phyloP scores from a whole-genome alignment of 2,797 vertebrate genomes.

The Mus caroli region DNA sequence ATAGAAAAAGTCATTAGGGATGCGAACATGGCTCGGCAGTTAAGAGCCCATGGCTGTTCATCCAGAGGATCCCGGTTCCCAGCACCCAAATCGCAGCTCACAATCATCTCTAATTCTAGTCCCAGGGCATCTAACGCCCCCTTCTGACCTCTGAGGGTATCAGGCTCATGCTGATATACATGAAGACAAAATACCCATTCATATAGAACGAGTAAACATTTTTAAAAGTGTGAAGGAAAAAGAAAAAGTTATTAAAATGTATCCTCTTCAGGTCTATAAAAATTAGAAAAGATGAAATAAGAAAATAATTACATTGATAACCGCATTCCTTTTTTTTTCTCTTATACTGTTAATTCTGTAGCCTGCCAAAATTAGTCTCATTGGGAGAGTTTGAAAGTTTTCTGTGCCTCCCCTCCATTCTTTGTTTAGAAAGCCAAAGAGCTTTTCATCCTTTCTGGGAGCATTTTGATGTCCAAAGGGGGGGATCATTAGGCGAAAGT shows the following conservation, averaged over 20 bases:
- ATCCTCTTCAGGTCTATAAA: neutral
- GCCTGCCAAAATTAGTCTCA: neutral
- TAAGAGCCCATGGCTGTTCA: neutral
- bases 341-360: constrained; percentile 9
- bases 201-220: neutral
- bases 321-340: neutral
- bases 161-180: neutral
- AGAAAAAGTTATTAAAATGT: constrained; percentile 21
- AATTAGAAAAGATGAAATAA: neutral
- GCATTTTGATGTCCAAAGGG: constrained; percentile 70
- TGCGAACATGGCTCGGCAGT: neutral
- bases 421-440: constrained; percentile 54
- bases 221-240: neutral
- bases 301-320: constrained; percentile 8
- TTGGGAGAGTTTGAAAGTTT: neutral
- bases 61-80: neutral
- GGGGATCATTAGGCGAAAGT: constrained; percentile 64
- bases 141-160: neutral
- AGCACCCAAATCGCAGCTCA: too few species aligned
- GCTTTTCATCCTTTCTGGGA: constrained; percentile 37
- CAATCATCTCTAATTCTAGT: neutral
- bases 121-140: too few species aligned
- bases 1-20: neutral
- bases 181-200: neutral
- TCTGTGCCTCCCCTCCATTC: neutral